Evolutionary conservation across 2,888 invertebrate species (phyloP).

Genomic region (Eurytoma adleriae): DNA sequence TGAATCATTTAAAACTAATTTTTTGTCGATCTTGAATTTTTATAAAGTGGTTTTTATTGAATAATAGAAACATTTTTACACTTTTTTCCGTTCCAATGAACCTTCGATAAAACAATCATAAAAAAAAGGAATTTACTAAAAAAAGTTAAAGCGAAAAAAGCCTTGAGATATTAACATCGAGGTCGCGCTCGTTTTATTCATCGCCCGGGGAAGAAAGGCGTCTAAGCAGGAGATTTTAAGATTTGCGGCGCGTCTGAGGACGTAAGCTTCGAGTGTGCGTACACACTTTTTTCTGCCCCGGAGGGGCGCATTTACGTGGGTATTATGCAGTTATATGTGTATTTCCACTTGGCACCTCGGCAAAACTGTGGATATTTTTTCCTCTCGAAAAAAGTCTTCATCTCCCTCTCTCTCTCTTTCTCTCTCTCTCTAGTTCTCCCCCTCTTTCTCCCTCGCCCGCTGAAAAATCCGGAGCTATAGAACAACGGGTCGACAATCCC

Average conservation of each 20-base stretch:
- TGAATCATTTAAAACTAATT: too few relatives aligned
- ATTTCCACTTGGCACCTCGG: slow-evolving; percentile 29
- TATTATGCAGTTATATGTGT: slow-evolving; percentile 27
- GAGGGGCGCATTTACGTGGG: slow-evolving; percentile 13
- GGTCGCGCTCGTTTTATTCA: slow-evolving; percentile 16
- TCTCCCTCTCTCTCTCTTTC: too few relatives aligned
- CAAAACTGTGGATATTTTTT: slow-evolving; percentile 35
- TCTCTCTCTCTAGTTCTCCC: neutral
- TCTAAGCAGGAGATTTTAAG: slow-evolving; percentile 31
- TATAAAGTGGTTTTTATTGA: too few relatives aligned
- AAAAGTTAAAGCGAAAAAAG: slow-evolving; percentile 17
- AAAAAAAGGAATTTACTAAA: neutral
- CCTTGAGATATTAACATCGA: slow-evolving; percentile 21
- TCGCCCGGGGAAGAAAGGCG: slow-evolving; percentile 14
- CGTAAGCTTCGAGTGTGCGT: slow-evolving; percentile 27
- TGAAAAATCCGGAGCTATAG: slow-evolving; percentile 39
- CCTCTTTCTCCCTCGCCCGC: slow-evolving; percentile 3
- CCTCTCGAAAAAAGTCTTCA: neutral
- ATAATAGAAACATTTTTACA: too few relatives aligned
- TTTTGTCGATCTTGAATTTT: too few relatives aligned
- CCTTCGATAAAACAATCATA: neutral
- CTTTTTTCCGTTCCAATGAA: too few relatives aligned
- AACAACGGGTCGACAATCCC: slow-evolving; percentile 68
- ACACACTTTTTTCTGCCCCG: neutral
- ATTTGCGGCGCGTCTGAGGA: slow-evolving; percentile 9